Base-by-base conservation (phyloP, 2,797 vertebrate genomes). In the Clarias laeviceps region DNA sequence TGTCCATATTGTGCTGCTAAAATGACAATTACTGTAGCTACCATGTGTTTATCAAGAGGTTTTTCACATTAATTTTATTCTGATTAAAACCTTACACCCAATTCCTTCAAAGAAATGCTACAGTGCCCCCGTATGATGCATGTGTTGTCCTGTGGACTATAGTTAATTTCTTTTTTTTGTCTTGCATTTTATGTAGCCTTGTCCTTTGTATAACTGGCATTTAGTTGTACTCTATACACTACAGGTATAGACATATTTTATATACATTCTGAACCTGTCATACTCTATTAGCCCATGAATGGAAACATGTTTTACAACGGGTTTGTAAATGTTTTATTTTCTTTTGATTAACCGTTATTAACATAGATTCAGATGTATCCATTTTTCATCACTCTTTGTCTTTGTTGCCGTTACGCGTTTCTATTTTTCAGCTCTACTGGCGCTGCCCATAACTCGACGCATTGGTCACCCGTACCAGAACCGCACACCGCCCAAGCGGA, bases 391-490 rank as follows among this genome's bases (percentile, higher is more conserved):
- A 59, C 9, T n/a, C 5, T 8, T n/a, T 45, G 6, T 34, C 7
- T 40, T 40, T 9, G 27, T 45, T 1, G 40, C 12, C 17, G 22
- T n/a, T 14, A 40, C 20, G 32, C 54, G 20, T n/a, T 6, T 62
- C 77, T 17, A 18, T 7, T 79, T n/a, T 93, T 90, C 94, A 92
- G 97, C 98, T 90, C 97, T 99, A 92, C 96, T 97, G 91, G 97
- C 98, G 89, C 97, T 99, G 94, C 97, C 97, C 90, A 96, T 99
- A 86, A 98, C 97, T 91, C 95, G 98, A 91, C 96, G 98, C 94
- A 97, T 99, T 96, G 98, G 98, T 92, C 98, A 99, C 94, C 98
- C 98, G 85, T 99, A 99, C 93, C 98, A 99, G 96, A 99, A 99
- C 94, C 96, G 98, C 91, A 99, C 98, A 0, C 98, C 98, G 17